A percentile compares a stretch with the other conserved stretches of the same genome.
Evolutionary conservation across 2,113 vertebrate species (phyloP).

Genomic region (Salvelinus sp.): DNA sequence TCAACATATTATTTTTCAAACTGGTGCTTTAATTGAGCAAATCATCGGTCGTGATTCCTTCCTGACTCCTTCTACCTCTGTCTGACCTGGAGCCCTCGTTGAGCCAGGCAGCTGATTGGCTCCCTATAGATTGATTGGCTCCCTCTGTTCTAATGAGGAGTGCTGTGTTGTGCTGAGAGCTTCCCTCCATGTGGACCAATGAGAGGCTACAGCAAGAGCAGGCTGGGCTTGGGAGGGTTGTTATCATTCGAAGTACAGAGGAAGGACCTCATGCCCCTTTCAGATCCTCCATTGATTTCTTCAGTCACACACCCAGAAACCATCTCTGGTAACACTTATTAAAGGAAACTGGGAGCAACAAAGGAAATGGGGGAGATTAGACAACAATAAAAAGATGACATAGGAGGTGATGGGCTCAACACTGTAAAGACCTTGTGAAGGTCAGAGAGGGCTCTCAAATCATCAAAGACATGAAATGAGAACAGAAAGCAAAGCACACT

Average conservation of each 20-base stretch:
- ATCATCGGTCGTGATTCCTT: too few relatives aligned
- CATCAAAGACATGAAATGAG: not conserved
- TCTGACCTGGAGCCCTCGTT: slow-evolving; percentile 9
- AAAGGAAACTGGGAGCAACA: slow-evolving; percentile 7
- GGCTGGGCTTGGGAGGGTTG: not conserved
- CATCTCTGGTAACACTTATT: slow-evolving; percentile 15
- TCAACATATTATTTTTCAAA: too few relatives aligned
- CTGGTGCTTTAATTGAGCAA: too few relatives aligned
- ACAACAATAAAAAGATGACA: not conserved
- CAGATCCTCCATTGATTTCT: not conserved
- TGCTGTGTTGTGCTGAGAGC: not conserved
- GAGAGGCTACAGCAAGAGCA: not conserved
- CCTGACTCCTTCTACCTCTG: not conserved
- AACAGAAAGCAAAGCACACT: not conserved
- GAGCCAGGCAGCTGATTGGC: slow-evolving; percentile 8
- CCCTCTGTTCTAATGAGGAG: not conserved
- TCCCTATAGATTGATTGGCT: slow-evolving; percentile 27
- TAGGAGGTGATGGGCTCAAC: slow-evolving; percentile 27
- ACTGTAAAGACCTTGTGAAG: slow-evolving; percentile 40
- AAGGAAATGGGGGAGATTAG: slow-evolving; percentile 7
- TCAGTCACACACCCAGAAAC: not conserved
- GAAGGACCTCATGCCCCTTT: not conserved
- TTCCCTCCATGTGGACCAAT: slow-evolving; percentile 3
- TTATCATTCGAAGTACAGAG: not conserved
- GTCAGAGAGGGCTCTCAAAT: not conserved